These are phyloP conservation scores for Neodontobutis hainanensis DNA, from an alignment of 2,113 vertebrate genomes.

Conservation along the genomic window DNA sequence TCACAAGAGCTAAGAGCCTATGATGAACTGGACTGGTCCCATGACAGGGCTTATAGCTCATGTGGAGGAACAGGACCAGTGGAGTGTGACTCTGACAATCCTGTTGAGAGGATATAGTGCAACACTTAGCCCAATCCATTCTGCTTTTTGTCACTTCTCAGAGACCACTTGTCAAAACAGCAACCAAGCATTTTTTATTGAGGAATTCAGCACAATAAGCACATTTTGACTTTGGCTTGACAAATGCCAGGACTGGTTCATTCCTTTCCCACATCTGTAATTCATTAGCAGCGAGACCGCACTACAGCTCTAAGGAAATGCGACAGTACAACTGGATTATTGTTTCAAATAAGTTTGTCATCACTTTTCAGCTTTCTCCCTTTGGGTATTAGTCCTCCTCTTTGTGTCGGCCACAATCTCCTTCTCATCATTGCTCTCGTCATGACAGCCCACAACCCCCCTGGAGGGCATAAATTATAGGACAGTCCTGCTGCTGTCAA, in stretches of 20 bases:
- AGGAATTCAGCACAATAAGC: conserved; percentile 41
- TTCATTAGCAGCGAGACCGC: conserved; percentile 42
- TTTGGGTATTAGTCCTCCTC: conserved; percentile 22
- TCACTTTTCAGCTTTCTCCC: conserved; percentile 32
- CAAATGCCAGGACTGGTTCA: conserved; percentile 35
- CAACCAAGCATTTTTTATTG: conserved; percentile 40
- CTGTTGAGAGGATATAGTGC: conserved; percentile 27
- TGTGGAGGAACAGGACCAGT: conserved; percentile 30
- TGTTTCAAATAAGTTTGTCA: conserved; percentile 29
- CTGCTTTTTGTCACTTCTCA: conserved; percentile 29
- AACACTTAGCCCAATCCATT: conserved; percentile 27
- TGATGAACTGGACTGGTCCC: conserved; percentile 59
- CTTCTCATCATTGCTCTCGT: conserved; percentile 29
- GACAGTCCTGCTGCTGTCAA: conserved; percentile 39
- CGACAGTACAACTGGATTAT: conserved; percentile 30
- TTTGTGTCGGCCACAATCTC: conserved; percentile 14
- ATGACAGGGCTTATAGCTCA: conserved; percentile 36
- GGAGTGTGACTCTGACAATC: conserved; percentile 48
- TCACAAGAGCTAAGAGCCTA: conserved; percentile 49
- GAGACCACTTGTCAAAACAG: conserved; percentile 42
- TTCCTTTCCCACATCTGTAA: conserved; percentile 40
- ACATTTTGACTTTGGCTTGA: conserved; percentile 38
- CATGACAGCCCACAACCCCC: conserved; percentile 31
- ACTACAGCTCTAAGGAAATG: conserved; percentile 42
- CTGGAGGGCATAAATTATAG: conserved; percentile 52